Evolutionary conservation across 2,113 vertebrate genomes (phyloP).

Genomic region (Mesitornis unicolor): DNA sequence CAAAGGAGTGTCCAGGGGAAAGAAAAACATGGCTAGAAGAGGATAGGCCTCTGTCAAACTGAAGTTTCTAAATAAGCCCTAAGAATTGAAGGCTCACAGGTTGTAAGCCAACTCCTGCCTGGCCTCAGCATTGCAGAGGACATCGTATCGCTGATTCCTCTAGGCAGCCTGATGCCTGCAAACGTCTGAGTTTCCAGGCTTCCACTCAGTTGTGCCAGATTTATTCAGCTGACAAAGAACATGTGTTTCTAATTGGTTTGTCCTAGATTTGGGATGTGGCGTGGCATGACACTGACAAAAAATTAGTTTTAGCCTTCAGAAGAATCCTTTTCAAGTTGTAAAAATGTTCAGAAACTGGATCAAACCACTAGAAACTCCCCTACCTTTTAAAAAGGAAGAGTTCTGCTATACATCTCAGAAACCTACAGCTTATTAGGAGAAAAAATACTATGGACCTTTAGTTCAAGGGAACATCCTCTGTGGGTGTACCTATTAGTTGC

Average conservation of each 20-base stretch:
- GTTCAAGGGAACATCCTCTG: background rate
- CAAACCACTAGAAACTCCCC: background rate
- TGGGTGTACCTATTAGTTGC: background rate
- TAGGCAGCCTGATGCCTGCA: background rate
- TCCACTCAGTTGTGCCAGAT: background rate
- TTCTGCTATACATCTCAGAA: background rate
- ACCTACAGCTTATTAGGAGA: background rate
- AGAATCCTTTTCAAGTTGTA: background rate
- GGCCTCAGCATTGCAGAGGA: background rate
- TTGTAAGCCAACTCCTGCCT: background rate
- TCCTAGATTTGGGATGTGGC: background rate
- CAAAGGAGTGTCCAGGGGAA: background rate
- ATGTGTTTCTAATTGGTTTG: background rate
- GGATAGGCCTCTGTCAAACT: background rate
- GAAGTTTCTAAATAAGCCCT: background rate
- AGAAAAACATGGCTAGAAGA: background rate
- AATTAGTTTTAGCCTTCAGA: background rate
- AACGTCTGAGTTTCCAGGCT: background rate
- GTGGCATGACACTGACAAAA: background rate
- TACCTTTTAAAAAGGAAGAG: background rate
- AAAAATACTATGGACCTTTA: background rate
- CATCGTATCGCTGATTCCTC: accelerated
- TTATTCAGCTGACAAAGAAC: background rate
- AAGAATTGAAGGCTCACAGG: background rate
- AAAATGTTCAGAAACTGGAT: background rate